Conservation (phyloP, 1,140 invertebrate species). For the Polypedilum pembai region DNA sequence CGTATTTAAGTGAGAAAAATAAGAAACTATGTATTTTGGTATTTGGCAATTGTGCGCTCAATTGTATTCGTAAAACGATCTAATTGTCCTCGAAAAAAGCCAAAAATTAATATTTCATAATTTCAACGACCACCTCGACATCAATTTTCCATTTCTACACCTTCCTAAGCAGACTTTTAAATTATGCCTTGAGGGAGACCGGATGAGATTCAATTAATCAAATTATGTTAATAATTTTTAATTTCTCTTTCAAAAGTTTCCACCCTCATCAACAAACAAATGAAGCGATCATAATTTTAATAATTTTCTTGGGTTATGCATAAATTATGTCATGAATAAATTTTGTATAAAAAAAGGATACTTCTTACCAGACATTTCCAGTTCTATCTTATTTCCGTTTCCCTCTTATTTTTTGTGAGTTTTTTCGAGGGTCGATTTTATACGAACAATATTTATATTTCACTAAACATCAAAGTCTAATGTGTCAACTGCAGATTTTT, state of each 20-base stretch:
- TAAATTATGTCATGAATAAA: conserved; percentile 21
- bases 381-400: no score
- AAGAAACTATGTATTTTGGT: background rate
- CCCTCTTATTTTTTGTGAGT: background rate
- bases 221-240: conserved; percentile 8
- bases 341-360: background rate
- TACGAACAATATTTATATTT: background rate
- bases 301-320: background rate
- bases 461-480: conserved; percentile 27
- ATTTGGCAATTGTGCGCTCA: background rate
- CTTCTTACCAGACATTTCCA: no score
- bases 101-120: background rate
- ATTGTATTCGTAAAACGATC: background rate
- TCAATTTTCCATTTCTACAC: conserved; percentile 20
- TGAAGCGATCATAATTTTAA: conserved; percentile 9
- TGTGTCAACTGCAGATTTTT: conserved; percentile 14
- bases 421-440: background rate
- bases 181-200: background rate
- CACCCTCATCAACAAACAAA: conserved; percentile 9
- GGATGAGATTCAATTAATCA: conserved; percentile 16
- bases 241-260: background rate
- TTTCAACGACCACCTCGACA: background rate
- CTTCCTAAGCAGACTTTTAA: background rate
- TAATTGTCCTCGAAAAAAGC: background rate
- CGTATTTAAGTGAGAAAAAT: background rate